Conservation (phyloP, 2,888 invertebrate genomes). For the Caenorhabditis plicata region DNA sequence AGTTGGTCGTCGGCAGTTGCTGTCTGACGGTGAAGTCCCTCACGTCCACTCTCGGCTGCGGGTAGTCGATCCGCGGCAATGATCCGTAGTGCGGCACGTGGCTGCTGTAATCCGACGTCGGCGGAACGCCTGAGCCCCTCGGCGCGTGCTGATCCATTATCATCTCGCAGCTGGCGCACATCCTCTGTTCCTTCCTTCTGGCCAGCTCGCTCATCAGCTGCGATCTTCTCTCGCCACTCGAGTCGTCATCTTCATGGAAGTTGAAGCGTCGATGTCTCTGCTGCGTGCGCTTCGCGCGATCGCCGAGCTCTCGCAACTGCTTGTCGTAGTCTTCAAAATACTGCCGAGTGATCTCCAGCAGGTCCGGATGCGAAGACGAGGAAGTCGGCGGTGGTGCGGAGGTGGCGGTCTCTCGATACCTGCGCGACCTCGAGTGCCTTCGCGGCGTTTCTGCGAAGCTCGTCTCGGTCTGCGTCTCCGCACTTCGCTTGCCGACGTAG, state of each 20-base stretch:
- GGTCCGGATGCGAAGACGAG: slow-evolving; percentile 45
- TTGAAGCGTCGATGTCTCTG: slow-evolving; percentile 38
- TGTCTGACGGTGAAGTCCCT: slow-evolving; percentile 47
- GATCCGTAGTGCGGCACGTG: slow-evolving; percentile 60
- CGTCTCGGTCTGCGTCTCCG: slow-evolving; percentile 47
- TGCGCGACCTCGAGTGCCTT: slow-evolving; percentile 13
- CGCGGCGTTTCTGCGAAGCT: slow-evolving; percentile 21
- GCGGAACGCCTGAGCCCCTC: slow-evolving; percentile 9
- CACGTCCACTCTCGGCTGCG: slow-evolving; percentile 23
- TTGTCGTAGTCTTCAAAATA: slow-evolving; percentile 62
- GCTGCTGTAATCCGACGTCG: slow-evolving; percentile 49
- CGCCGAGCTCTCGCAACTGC: slow-evolving; percentile 49
- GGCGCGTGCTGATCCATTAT: slow-evolving; percentile 29
- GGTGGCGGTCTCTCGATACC: slow-evolving; percentile 25
- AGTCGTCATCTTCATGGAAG: slow-evolving; percentile 68
- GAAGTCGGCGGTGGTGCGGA: slow-evolving; percentile 29
- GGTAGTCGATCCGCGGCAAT: slow-evolving; percentile 57
- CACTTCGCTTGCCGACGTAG: slow-evolving; percentile 31
- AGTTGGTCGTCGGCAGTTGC: slow-evolving; percentile 7
- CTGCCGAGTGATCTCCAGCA: slow-evolving; percentile 52
- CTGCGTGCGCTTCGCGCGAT: slow-evolving; percentile 13
- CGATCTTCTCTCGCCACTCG: slow-evolving; percentile 70
- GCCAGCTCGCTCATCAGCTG: slow-evolving; percentile 72
- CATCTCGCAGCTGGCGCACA: slow-evolving; percentile 66
- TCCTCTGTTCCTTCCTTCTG: slow-evolving; percentile 71